Conservation (phyloP, 1,140 invertebrate species). For the Drosophila dunni region DNA sequence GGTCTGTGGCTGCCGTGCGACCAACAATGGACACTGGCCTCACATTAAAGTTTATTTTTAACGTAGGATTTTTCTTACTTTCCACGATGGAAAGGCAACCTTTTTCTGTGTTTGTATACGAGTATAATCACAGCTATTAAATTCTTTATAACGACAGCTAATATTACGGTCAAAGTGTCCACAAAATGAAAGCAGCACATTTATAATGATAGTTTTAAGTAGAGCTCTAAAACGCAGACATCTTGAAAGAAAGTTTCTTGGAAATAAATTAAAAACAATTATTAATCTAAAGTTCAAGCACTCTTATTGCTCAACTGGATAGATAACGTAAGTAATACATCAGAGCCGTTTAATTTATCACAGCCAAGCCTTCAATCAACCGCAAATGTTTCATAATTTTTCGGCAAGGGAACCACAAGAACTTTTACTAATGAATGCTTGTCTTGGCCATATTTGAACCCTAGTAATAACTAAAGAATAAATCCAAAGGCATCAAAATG, state of each 20-base stretch:
- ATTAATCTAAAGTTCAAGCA: neutral
- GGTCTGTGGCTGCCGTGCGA: slow-evolving; percentile 38
- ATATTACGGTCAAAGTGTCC: slow-evolving; percentile 29
- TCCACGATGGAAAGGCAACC: slow-evolving; percentile 1
- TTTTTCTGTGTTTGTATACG: slow-evolving; percentile 26
- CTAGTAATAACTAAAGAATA: slow-evolving; percentile 48
- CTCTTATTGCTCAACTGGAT: neutral
- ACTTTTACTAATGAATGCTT: slow-evolving; percentile 73
- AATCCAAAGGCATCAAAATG: slow-evolving; percentile 18
- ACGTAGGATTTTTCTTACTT: slow-evolving; percentile 23
- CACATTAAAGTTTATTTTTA: slow-evolving; percentile 24
- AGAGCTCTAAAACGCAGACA: neutral
- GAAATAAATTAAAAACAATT: neutral
- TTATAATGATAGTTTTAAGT: slow-evolving; percentile 22
- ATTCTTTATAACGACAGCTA: slow-evolving; percentile 48
- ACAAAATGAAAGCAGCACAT: slow-evolving; percentile 5
- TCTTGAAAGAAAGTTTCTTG: neutral
- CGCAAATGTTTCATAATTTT: slow-evolving; percentile 49
- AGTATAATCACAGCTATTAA: slow-evolving; percentile 68
- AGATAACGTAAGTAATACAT: slow-evolving; percentile 28
- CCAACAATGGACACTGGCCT: neutral
- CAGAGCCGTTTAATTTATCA: slow-evolving; percentile 45
- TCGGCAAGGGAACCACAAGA: slow-evolving; percentile 10
- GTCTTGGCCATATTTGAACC: slow-evolving; percentile 45
- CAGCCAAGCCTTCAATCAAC: slow-evolving; percentile 8